Conservation (phyloP, 1,140 invertebrate genomes). For the Dreissena rostriformis region DNA sequence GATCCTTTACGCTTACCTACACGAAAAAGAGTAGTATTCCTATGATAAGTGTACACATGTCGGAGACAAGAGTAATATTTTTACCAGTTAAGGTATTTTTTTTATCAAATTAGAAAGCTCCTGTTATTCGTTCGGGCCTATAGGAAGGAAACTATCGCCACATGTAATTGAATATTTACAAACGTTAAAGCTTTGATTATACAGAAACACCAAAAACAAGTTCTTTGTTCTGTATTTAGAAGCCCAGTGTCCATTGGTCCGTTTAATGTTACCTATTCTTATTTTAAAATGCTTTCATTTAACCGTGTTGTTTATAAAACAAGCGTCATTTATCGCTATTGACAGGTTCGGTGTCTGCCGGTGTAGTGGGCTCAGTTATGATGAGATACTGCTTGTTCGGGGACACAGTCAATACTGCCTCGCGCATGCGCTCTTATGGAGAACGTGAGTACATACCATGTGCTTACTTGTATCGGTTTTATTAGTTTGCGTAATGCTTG, state of each 20-base stretch:
- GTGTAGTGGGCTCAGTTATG: conserved; percentile 74
- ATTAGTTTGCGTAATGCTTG: too few species aligned
- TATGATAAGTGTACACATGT: too few species aligned
- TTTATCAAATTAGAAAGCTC: too few species aligned
- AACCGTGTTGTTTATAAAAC: neutral
- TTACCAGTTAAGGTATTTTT: too few species aligned
- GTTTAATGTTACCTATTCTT: too few species aligned
- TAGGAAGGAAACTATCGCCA: neutral
- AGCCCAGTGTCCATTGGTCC: neutral
- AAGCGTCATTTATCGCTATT: neutral
- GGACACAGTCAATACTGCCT: conserved; percentile 72
- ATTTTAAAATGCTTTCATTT: neutral
- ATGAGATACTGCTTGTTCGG: conserved; percentile 73
- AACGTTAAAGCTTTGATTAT: too few species aligned
- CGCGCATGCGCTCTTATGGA: conserved; percentile 72
- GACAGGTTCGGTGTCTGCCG: conserved; percentile 63
- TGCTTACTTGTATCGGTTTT: too few species aligned
- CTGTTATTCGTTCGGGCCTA: too few species aligned
- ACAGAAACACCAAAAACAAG: too few species aligned
- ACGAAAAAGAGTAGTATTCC: too few species aligned
- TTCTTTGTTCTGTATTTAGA: neutral
- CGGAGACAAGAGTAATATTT: too few species aligned
- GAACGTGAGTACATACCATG: conserved; percentile 48
- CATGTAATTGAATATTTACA: neutral
- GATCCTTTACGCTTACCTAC: too few species aligned